Base-by-base conservation (phyloP, 2,888 invertebrate species). In the Cataglyphis rosenhaueri region DNA sequence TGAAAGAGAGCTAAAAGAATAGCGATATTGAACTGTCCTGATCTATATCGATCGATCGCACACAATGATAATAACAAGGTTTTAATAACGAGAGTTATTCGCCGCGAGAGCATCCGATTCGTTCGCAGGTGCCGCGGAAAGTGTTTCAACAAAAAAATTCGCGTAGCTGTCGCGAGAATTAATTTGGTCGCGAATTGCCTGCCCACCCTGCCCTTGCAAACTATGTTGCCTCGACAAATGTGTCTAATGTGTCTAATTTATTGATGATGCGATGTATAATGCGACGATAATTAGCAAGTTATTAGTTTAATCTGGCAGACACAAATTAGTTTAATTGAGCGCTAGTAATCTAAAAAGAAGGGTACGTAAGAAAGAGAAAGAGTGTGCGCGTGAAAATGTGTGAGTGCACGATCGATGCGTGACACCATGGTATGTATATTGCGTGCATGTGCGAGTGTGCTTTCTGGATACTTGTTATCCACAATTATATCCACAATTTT, bases 201-300 rank as follows among this genome's bases (percentile, higher is more conserved):
- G 90, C 85, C 89, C 86, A 86, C 87, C 8, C 88, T 91, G 88
- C 84, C 88, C 88, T 86, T 88, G 87, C 89, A 86, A 88, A 88
- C 90, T 91, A 87, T 88, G 85, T 89, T 91, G 91, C 92, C 92
- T 91, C 88, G 87, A 91, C 81, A 86, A 88, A 91, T 88, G 83
- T 89, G 89, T 92, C 90, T 92, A 87, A 90, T 91, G 83, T 89
- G 89, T 92, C 90, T 92, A 87, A 90, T 91, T 92, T 90, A 92
- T 91, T 91, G 78, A 86, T 82, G 81, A 84, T 82, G 74, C 86
- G 82, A 29, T 52, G 25, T 59, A 15, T 55, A 55, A 59, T 38
- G 71, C 18, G 59, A 57, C 35, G 55, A 84, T 84, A 87, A 85
- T 86, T 85, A 85, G 75, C 76, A 73, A 73, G 68, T 68, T 78